phyloP scores from a whole-genome alignment of 1,140 invertebrate species.

The Sinella curviseta region DNA sequence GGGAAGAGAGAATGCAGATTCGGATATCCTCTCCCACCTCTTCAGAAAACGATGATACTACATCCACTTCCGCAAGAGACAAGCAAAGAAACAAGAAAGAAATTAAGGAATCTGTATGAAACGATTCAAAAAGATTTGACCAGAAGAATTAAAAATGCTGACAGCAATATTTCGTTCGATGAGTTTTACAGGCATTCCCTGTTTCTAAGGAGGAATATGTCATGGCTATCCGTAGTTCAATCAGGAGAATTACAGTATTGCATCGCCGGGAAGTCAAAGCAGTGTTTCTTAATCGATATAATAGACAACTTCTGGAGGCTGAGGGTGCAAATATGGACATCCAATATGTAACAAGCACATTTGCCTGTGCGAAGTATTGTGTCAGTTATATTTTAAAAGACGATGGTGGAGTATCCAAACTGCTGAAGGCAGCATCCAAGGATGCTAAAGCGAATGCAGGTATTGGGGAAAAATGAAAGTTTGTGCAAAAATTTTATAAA shows the following conservation, averaged over 20 bases:
- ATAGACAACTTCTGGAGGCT: conserved; percentile 46
- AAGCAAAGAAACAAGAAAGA: neutral
- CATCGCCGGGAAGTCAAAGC: conserved; percentile 41
- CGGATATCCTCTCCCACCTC: neutral
- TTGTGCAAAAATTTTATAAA: conserved; percentile 50
- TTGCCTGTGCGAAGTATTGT: conserved; percentile 49
- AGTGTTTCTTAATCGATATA: conserved; percentile 50
- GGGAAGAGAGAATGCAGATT: neutral
- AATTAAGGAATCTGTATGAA: neutral
- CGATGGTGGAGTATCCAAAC: conserved; percentile 41
- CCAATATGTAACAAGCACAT: conserved; percentile 50
- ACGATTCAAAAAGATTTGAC: neutral
- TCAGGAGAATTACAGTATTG: conserved; percentile 32
- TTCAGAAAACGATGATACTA: neutral
- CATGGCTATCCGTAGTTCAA: neutral
- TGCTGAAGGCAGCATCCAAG: conserved; percentile 36
- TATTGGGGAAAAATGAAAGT: conserved; percentile 46
- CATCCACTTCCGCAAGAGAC: neutral
- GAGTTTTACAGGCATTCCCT: neutral
- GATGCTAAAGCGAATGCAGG: neutral
- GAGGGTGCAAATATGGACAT: conserved; percentile 52
- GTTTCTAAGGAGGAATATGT: neutral
- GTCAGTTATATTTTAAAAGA: no score
- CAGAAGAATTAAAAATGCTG: neutral
- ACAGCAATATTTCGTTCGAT: no score